phyloP scores from a whole-genome alignment of 2,888 invertebrate genomes.

The Synanthedon andrenaeformis region DNA sequence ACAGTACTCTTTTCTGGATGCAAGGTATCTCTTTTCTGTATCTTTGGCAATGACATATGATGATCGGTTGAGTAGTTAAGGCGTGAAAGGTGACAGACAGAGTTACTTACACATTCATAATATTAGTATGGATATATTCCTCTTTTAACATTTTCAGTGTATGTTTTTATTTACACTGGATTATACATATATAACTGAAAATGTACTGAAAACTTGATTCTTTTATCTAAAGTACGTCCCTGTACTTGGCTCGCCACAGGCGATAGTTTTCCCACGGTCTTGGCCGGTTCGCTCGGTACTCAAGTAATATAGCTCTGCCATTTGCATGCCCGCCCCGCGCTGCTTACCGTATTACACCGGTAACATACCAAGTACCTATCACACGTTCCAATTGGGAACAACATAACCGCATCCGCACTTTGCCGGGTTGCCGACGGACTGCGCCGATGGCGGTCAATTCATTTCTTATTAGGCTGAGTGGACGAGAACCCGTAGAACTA shows the following conservation, averaged over 20 bases:
- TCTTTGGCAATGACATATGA: too few relatives aligned
- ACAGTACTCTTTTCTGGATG: too few relatives aligned
- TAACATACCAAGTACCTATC: slow-evolving; percentile 19
- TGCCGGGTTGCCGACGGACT: slow-evolving; percentile 16
- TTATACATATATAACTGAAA: too few relatives aligned
- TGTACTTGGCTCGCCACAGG: slow-evolving; percentile 58
- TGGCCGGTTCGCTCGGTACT: slow-evolving; percentile 53
- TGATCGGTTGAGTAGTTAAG: too few relatives aligned
- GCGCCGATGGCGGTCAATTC: slow-evolving; percentile 29
- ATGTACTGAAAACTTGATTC: too few relatives aligned
- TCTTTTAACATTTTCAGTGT: too few relatives aligned
- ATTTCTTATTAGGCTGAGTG: slow-evolving; percentile 33
- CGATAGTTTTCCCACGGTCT: slow-evolving; percentile 71
- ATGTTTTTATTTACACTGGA: too few relatives aligned
- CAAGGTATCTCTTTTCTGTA: too few relatives aligned
- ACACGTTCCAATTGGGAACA: slow-evolving; percentile 5
- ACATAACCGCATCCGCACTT: slow-evolving; percentile 18
- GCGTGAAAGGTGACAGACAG: too few relatives aligned
- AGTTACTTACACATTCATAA: too few relatives aligned
- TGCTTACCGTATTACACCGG: slow-evolving; percentile 57
- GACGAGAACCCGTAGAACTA: background rate
- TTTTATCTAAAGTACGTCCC: slow-evolving; percentile 26
- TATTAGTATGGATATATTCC: too few relatives aligned
- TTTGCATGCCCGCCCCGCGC: slow-evolving; percentile 60
- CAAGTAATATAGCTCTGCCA: slow-evolving; percentile 59